Base-by-base conservation (phyloP, 2,113 vertebrate species). In the Myiozetetes cayanensis region DNA sequence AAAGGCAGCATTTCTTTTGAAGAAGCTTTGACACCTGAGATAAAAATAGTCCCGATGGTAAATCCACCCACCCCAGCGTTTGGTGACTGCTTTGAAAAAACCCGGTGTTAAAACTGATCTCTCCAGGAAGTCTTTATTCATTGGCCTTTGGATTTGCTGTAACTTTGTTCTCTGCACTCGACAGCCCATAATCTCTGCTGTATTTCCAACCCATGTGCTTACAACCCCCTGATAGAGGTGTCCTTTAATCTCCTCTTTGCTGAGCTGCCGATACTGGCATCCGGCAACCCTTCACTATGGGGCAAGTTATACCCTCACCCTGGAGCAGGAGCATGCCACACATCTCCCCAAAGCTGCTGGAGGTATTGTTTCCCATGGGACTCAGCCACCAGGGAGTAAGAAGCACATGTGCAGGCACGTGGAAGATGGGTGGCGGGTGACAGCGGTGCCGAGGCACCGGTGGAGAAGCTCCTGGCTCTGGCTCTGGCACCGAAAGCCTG, bases 371-470 rank as follows among this genome's bases (percentile, higher is more conserved):
- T 87, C 80, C 76, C 76, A 24, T 0, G 4, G 68, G 63, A 80
- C 28, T 27, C 2, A 1, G 33, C 39, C 46, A 17, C 0, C 0
- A n/a, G 19, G 19, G 24, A 62, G 35, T 6, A 22, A 37, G 62
- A 5, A 46, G 8, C 47, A 44, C 5, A 2, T 0, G 1, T 28
- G 43, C 6, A 8, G 62, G 22, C 70, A 71, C 0, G 2, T 67
- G 74, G 65, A 21, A 66, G 71, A 52, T 4, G 9, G 59, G 25
- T 28, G 55, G 22, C 2, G 1, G 33, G 72, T 79, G 80, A 90
- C 1, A 0, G 56, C 3, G 3, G 31, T 0, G 0, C 0, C 0
- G 55, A 46, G 12, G 8, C 1, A 9, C 7, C 43, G 56, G 14
- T 22, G 75, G 33, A 47, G 72, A 77, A 75, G 47, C 58, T 93